These are phyloP conservation scores for Fistularia commersonii DNA, from an alignment of 2,797 vertebrate species.

Conservation along the genomic window DNA sequence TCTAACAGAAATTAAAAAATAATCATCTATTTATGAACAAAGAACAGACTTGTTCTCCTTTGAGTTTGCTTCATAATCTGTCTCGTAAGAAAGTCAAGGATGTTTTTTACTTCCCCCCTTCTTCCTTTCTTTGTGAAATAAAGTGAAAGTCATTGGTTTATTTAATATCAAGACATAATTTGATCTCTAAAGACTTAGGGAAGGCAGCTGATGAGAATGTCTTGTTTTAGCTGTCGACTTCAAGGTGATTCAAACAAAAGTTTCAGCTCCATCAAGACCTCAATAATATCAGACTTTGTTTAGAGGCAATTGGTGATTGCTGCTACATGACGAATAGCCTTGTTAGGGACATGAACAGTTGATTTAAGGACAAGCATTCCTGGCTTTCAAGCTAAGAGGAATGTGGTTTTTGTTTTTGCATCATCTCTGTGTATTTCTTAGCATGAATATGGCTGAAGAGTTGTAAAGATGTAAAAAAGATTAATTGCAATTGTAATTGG, in stretches of 20 bases:
- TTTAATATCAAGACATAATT: conserved; percentile 51
- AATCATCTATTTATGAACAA: conserved; percentile 77
- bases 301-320: conserved; percentile 45
- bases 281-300: conserved; percentile 62
- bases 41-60: conserved; percentile 52
- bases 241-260: conserved; percentile 54
- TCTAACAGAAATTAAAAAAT: conserved; percentile 77
- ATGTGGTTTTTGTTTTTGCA: background rate
- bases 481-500: background rate
- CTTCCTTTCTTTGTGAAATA: conserved; percentile 56
- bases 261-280: conserved; percentile 54
- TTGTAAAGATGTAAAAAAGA: background rate
- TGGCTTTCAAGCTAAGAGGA: conserved; percentile 26
- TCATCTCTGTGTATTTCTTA: background rate
- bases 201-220: conserved; percentile 51
- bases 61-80: conserved; percentile 54
- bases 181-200: conserved; percentile 67
- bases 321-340: conserved; percentile 50
- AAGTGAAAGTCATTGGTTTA: conserved; percentile 60
- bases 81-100: conserved; percentile 58
- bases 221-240: conserved; percentile 57
- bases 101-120: conserved; percentile 41
- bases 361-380: conserved; percentile 33
- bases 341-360: conserved; percentile 48
- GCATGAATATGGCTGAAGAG: background rate